phyloP scores from a whole-genome alignment of 2,888 invertebrate genomes.

The Cryptops parisi region DNA sequence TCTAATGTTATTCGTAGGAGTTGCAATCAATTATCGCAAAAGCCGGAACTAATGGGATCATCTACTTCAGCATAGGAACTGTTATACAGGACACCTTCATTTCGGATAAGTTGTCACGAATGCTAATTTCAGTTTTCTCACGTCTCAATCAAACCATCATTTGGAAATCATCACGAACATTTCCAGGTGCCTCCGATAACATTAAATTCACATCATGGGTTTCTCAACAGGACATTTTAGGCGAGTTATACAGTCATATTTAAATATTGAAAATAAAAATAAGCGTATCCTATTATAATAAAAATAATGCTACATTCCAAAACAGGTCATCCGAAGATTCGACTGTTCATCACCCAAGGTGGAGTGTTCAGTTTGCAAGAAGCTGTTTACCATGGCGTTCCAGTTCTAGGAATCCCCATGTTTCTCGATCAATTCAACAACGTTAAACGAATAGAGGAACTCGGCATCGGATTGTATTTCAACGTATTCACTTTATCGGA shows the following conservation, averaged over 20 bases:
- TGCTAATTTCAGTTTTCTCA: neutral
- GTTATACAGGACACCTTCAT: neutral
- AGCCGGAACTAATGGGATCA: neutral
- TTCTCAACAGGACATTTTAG: constrained; percentile 3
- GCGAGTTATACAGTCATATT: too few relatives aligned
- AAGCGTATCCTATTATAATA: too few relatives aligned
- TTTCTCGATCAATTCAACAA: constrained; percentile 3
- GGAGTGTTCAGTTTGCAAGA: constrained; percentile 8
- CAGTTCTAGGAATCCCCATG: neutral
- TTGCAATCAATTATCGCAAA: neutral
- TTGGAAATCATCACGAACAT: neutral
- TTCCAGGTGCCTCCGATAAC: neutral
- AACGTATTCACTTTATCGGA: neutral
- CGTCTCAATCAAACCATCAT: neutral
- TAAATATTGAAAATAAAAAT: too few relatives aligned
- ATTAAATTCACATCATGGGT: neutral
- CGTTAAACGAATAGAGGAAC: neutral
- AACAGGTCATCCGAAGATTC: constrained; percentile 7
- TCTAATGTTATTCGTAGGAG: too few relatives aligned
- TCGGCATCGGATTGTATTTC: neutral
- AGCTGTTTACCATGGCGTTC: constrained; percentile 2
- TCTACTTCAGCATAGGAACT: constrained; percentile 2
- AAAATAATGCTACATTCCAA: too few relatives aligned
- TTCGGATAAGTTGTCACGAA: neutral
- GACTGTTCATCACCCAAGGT: neutral